phyloP scores from a whole-genome alignment of 2,888 invertebrate species.

The Aricia artaxerxes region DNA sequence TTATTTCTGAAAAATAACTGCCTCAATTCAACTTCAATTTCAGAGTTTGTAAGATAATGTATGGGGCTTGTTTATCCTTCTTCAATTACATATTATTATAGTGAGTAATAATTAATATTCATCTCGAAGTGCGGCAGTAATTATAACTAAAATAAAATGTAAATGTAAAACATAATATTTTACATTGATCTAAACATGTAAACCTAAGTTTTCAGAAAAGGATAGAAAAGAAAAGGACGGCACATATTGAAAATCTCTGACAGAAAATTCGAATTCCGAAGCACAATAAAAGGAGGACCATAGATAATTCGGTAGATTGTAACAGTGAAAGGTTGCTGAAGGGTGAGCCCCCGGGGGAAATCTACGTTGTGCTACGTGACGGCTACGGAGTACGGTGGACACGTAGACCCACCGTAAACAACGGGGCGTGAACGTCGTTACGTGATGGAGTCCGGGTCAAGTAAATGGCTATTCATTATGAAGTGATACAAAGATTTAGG shows the following conservation, averaged over 20 bases:
- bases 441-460: neutral
- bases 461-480: neutral
- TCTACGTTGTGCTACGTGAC: neutral
- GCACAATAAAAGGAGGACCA: neutral
- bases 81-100: no score
- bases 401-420: constrained; percentile 11
- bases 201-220: neutral
- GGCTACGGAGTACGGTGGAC: neutral
- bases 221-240: neutral
- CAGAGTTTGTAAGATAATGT: no score
- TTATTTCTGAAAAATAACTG: no score
- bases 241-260: neutral
- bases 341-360: constrained; percentile 1
- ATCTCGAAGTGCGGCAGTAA: no score
- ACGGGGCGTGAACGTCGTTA: constrained; percentile 11
- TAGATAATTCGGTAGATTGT: constrained; percentile 12
- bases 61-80: no score
- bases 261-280: neutral
- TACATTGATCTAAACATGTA: neutral
- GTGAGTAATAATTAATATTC: no score
- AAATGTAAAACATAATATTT: neutral
- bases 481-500: neutral
- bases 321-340: constrained; percentile 7
- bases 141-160: no score
- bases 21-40: no score